Evolutionary conservation across 2,888 invertebrate species (phyloP).

Genomic region (Cataglyphis cursor): DNA sequence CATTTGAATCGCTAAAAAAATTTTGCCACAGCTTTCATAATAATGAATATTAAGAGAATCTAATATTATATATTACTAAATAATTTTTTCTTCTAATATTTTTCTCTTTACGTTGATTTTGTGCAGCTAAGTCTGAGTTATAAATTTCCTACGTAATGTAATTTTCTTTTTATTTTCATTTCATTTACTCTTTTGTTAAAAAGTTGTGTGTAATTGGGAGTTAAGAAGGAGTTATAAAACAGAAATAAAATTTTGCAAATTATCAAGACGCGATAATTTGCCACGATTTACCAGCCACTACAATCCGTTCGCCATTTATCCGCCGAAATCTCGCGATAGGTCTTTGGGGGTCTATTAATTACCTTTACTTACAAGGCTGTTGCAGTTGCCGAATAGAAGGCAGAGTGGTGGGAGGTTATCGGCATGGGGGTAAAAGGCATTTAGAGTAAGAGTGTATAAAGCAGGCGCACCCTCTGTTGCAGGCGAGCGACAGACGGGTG

Average conservation of each 20-base stretch:
- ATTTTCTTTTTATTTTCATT: background rate
- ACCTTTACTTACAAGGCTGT: constrained; percentile 78
- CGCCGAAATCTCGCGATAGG: constrained; percentile 76
- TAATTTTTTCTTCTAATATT: background rate
- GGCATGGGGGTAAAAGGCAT: constrained; percentile 83
- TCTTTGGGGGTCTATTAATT: constrained; percentile 84
- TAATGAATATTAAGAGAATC: background rate
- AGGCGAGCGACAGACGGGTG: constrained; percentile 83
- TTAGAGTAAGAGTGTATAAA: constrained; percentile 84
- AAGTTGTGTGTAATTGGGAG: background rate
- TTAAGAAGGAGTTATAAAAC: background rate
- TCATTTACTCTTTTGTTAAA: background rate
- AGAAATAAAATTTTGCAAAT: constrained; percentile 41
- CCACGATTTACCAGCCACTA: constrained; percentile 80
- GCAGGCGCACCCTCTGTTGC: constrained; percentile 81
- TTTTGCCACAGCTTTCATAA: background rate
- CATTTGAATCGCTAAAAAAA: background rate
- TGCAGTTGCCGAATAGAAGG: constrained; percentile 52
- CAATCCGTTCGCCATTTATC: constrained; percentile 76
- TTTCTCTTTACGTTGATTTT: background rate
- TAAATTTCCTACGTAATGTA: background rate
- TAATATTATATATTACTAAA: background rate
- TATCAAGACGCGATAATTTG: constrained; percentile 80
- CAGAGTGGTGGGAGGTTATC: constrained; percentile 58
- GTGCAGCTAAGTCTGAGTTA: background rate